Base-by-base conservation (phyloP, 2,888 invertebrate genomes). In the Meteorus cinctellus region DNA sequence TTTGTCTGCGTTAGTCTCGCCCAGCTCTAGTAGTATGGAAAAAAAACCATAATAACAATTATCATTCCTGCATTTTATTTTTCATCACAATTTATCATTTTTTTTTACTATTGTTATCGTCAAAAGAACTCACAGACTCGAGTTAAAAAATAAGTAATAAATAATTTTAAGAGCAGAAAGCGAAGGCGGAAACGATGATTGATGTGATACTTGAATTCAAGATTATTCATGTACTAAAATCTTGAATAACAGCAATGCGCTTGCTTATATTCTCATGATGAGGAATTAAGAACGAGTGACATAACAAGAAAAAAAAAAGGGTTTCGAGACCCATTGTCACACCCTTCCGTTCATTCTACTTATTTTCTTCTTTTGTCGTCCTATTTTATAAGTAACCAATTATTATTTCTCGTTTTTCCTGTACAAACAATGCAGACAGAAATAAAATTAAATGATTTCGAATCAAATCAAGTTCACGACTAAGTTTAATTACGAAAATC, bases 311-410 rank as follows among this genome's bases (percentile, higher is more conserved):
- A 69, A 41, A 5, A 41, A 41, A 41, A 41, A 41, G 2, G 41
- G 8, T 48, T n/a, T 59, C 31, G 70, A 75, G 76, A 74, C 60
- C 72, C 74, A 72, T 65, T 75, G 80, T 79, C 81, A 81, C 81
- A 77, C 81, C 81, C 81, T 80, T 80, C 75, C 81, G 72, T 72
- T 78, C 75, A 72, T 68, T 71, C 66, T 71, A 67, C 51, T 27
- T 51, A 36, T 5, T 66, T 65, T 41, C 16, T 68, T 41, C n/a
- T 65, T 68, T 67, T 27, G 45, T 71, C 27, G 31, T 41, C 48
- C 60, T 41, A 59, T 36, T 55, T 48, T 16, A 48, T 48, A n/a
- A n/a, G 3, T 16, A n/a, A 16, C 4, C n/a, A 48, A 48, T n/a
- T n/a, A 48, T 48, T 48, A 16, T n/a, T 48, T n/a, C 4, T 48